Evolutionary conservation across 2,888 invertebrate genomes (phyloP), one percentile per base, ranked within the genome.

Genomic region (Cephalotes varians): DNA sequence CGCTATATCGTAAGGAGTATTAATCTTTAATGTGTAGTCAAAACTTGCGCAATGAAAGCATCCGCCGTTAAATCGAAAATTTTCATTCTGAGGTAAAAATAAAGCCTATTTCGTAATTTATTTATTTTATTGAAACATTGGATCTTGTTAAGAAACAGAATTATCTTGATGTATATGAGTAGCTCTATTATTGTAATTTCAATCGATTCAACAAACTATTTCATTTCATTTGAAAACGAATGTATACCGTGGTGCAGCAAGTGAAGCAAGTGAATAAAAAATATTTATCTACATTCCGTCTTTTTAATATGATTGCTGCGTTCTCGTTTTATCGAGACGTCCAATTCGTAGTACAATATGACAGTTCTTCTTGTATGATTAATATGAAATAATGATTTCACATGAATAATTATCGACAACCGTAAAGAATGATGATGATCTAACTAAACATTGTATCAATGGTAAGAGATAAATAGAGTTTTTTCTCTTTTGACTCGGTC

Each of bases 301-400:
- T 71, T 28, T 71, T 40, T 10, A 31, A 73, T 47, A 15, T 28
- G 1, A 6, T 31, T 3, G n/a, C 15, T 37, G n/a, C n/a, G 6
- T 25, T 72, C 12, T 40, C 40, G 31, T 4, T 73, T 71, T 47
- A 73, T 73, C 44, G 3, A 44, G 44, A 44, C 25, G 28, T 73
- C 15, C 21, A 44, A 4, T 34, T 31, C 21, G 73, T 34, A 21
- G 34, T 18, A 18, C 40, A 31, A 21, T 60, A 58, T 47, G 15
- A n/a, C 7, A 25, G 3, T 56, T 40, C 28, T 58, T 5, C 0
- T 6, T 49, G 21, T 51, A 31, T 44, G 49, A 51, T 74, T 64
- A 62, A 74, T 62, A 34, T n/a, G n/a, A 12, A 34, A 34, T 64
- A 51, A 74, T 74, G 12, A 74, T 64, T 49, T 37, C 18, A 64